phyloP scores from a whole-genome alignment of 1,140 invertebrate species.

The Eulimnadia texana region DNA sequence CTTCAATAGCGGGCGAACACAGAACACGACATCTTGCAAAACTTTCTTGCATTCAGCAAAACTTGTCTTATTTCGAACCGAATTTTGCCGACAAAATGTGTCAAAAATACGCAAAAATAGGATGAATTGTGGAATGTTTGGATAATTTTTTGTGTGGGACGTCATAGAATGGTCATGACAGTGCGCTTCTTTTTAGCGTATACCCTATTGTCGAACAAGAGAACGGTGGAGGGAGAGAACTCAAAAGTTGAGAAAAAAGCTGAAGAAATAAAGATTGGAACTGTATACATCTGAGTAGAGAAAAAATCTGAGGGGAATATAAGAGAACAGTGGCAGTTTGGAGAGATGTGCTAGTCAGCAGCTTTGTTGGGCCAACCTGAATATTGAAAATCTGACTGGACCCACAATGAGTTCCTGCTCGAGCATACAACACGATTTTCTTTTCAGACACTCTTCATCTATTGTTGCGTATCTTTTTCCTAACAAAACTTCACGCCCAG shows the following conservation, averaged over 20 bases:
- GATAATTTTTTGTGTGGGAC: neutral
- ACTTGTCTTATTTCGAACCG: no score
- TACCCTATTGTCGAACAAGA: neutral
- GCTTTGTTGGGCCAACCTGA: neutral
- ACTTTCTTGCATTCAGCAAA: no score
- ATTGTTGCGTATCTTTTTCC: no score
- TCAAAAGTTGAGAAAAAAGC: no score
- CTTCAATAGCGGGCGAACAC: neutral
- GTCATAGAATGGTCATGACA: neutral
- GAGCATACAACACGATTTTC: neutral
- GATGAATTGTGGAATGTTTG: neutral
- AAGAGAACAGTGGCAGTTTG: neutral
- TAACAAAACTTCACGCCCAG: neutral
- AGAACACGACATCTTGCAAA: neutral
- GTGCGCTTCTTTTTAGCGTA: neutral
- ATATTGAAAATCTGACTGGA: neutral
- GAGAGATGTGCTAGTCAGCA: neutral
- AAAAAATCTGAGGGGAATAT: neutral
- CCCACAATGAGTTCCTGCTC: neutral
- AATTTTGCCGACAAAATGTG: neutral
- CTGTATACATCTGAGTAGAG: no score
- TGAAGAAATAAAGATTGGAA: no score
- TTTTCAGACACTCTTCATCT: neutral
- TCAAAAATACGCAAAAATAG: no score
- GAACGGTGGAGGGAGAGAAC: no score